These are phyloP conservation scores for Phymastichus coffea DNA, from an alignment of 1,140 invertebrate species.

Conservation along the genomic window DNA sequence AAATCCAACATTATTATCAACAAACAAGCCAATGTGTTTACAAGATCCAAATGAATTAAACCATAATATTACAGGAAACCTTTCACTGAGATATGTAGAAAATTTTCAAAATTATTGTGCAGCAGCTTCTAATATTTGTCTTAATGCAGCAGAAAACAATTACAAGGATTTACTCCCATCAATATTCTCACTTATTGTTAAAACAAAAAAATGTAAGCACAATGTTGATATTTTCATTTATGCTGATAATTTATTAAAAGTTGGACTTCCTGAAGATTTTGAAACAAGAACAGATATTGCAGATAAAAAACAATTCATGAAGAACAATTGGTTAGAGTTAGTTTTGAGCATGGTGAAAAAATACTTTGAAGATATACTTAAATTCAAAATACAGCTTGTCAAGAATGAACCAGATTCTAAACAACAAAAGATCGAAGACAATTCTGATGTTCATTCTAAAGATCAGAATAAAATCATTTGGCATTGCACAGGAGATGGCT, in stretches of 20 bases:
- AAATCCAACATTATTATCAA: slow-evolving; percentile 42
- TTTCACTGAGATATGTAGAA: slow-evolving; percentile 34
- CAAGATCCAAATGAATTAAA: slow-evolving; percentile 66
- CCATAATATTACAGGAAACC: slow-evolving; percentile 54
- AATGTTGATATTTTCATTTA: not conserved
- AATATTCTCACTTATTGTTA: slow-evolving; percentile 27
- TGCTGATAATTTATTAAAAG: slow-evolving; percentile 22
- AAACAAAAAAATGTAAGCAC: not conserved
- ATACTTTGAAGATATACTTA: slow-evolving; percentile 42
- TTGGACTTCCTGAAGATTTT: slow-evolving; percentile 32
- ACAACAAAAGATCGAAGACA: slow-evolving; percentile 40
- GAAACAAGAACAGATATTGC: slow-evolving; percentile 11
- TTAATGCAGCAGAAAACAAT: slow-evolving; percentile 14
- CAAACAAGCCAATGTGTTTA: slow-evolving; percentile 53
- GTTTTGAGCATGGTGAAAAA: slow-evolving; percentile 36
- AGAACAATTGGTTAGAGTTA: slow-evolving; percentile 34
- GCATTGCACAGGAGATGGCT: slow-evolving; percentile 35
- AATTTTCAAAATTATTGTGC: slow-evolving; percentile 36
- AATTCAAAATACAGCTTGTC: slow-evolving; percentile 34
- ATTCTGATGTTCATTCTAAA: slow-evolving; percentile 45
- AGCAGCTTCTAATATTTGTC: slow-evolving; percentile 34
- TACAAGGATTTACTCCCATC: slow-evolving; percentile 35
- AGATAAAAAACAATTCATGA: slow-evolving; percentile 27
- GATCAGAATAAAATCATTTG: slow-evolving; percentile 32
- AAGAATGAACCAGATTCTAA: slow-evolving; percentile 33